Evolutionary conservation across 1,140 invertebrate genomes (phyloP).

Genomic region (Odontomachus brunneus): DNA sequence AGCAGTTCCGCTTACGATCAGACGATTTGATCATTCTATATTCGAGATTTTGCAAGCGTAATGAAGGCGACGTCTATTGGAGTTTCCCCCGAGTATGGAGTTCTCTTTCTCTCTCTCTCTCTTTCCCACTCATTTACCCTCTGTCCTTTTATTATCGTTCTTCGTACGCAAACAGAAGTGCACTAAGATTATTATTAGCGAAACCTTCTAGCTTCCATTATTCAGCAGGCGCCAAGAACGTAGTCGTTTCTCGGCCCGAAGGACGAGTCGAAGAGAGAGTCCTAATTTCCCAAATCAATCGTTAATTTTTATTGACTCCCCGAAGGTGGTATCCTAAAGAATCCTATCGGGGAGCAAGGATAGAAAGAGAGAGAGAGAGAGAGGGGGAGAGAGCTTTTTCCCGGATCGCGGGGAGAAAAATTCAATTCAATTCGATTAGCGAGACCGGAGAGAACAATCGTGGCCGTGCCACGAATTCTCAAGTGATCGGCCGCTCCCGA

Average conservation of each 20-base stretch:
- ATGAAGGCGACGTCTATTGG: slow-evolving; percentile 37
- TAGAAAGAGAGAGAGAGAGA: neutral
- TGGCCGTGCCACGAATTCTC: slow-evolving; percentile 75
- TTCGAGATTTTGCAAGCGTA: slow-evolving; percentile 47
- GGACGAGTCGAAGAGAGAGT: neutral
- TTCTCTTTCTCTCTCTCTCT: no score
- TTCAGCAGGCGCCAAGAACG: slow-evolving; percentile 31
- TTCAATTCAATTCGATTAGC: slow-evolving; percentile 80
- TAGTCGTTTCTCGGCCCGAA: neutral
- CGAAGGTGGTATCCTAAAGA: slow-evolving; percentile 5
- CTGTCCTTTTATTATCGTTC: slow-evolving; percentile 33
- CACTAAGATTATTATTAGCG: slow-evolving; percentile 47
- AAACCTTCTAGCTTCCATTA: slow-evolving; percentile 23
- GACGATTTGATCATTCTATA: slow-evolving; percentile 29
- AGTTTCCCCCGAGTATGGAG: slow-evolving; percentile 18
- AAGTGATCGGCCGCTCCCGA: slow-evolving; percentile 59
- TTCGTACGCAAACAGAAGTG: slow-evolving; percentile 37
- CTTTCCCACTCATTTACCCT: neutral
- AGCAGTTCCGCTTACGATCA: slow-evolving; percentile 22
- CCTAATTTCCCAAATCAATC: slow-evolving; percentile 67
- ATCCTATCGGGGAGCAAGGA: neutral
- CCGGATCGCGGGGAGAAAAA: slow-evolving; percentile 70
- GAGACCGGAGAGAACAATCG: slow-evolving; percentile 66
- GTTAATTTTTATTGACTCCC: slow-evolving; percentile 77
- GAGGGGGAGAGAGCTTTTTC: neutral